Evolutionary conservation across 2,797 vertebrate species (phyloP), one percentile per base, ranked within the genome.

Genomic region (Gephyroberyx darwinii): DNA sequence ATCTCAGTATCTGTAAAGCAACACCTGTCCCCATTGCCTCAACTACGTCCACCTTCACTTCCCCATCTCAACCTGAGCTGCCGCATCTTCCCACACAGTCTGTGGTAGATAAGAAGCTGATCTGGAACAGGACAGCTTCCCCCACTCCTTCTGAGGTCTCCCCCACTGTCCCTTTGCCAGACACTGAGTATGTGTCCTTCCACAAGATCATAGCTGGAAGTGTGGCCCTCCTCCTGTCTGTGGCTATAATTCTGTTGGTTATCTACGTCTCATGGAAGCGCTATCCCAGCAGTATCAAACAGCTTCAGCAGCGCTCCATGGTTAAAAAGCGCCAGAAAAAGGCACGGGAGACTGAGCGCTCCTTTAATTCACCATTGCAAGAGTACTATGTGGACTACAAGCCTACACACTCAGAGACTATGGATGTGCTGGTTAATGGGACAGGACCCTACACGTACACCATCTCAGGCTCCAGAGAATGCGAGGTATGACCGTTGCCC

Each of bases 321-420:
- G 96, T 95, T 90, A 96, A 95, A 89, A 96, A 96, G 87, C 93
- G 95, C 4, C 93, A 96, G 93, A 99, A 97, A 95, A 96, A 98
- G 93, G 90, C 93, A 22, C 91, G 95, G 62, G 96, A 97, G 88
- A 95, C 94, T 0, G 96, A 97, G 86, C 96, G 96, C 90, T 95
- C 97, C 78, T 93, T 98, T 82, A 97, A 93, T 89, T 96, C 97
- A 51, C 96, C 97, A 20, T 95, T 99, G 90, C 97, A 99, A 95
- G 98, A 99, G 94, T 99, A 98, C 92, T 99, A 98, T 88, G 96
- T 99, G 95, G 96, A 99, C 96, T 99, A 98, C 95, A 99, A 98
- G 92, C 96, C 97, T 80, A 96, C 96, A 88, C 96, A 98, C 94
- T 97, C 96, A 90, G 97, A 98, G 94, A 95, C 96, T 93, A 95